A percentile compares a stretch with the other conserved stretches of the same genome.
phyloP scores from a whole-genome alignment of 1,140 invertebrate species.

The Euwallacea fornicatus region DNA sequence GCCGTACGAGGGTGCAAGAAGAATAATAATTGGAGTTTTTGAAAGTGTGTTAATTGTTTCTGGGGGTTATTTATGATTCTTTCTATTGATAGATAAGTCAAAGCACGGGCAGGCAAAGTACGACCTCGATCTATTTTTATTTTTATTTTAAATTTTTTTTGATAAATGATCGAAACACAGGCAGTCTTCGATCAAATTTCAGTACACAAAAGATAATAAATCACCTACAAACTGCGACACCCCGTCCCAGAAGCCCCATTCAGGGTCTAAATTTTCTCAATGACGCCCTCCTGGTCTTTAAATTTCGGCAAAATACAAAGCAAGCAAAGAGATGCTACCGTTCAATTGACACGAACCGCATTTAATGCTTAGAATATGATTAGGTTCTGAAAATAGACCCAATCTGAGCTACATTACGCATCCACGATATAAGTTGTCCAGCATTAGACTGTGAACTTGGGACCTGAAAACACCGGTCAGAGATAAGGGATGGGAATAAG shows the following conservation, averaged over 20 bases:
- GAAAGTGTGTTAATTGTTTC: conserved; percentile 29
- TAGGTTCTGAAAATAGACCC: background rate
- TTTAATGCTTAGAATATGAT: conserved; percentile 24
- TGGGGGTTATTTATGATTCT: conserved; percentile 19
- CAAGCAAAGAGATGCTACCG: conserved; percentile 40
- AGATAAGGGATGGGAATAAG: conserved; percentile 40
- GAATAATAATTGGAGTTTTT: conserved; percentile 22
- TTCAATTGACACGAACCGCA: conserved; percentile 30
- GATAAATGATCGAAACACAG: conserved; percentile 11
- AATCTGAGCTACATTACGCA: background rate
- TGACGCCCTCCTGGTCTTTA: conserved; percentile 20
- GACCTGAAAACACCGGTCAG: background rate
- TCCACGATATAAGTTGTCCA: background rate
- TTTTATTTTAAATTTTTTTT: conserved; percentile 7
- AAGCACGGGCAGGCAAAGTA: background rate
- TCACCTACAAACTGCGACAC: conserved; percentile 32
- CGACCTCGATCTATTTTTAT: background rate
- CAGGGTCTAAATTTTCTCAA: conserved; percentile 16
- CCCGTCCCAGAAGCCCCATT: conserved; percentile 6
- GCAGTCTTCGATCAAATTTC: conserved; percentile 30
- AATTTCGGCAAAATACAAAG: conserved; percentile 39
- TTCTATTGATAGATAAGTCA: background rate
- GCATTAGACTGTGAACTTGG: conserved; percentile 13
- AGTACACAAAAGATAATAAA: conserved; percentile 25
- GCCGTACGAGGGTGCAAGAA: conserved; percentile 15